Evolutionary conservation across 2,113 vertebrate genomes (phyloP), one percentile per base, ranked within the genome.

Genomic region (Ammodytes marinus): DNA sequence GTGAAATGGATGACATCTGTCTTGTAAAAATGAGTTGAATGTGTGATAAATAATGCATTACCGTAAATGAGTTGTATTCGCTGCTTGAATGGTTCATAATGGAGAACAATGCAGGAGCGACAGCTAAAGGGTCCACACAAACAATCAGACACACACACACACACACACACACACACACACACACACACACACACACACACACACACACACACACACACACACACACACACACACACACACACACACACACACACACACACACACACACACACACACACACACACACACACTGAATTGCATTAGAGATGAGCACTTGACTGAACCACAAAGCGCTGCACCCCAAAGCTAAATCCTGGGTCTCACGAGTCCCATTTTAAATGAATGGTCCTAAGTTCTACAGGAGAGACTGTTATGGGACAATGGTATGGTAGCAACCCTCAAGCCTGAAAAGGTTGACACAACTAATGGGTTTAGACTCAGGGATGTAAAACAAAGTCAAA

Each of bases 41-140:
- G 75, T 53, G 82, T 82, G 83, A 91, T 94, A 89, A 93, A 93
- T 87, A 91, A 88, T 90, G 81, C 82, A 94, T 86, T 78, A 83
- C 82, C 65, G 77, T 69, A 88, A 91, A 88, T 83, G 85, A 93
- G 77, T 70, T 71, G 84, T 87, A 84, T 86, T 86, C 74, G 11
- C 76, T 52, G 85, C 92, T 85, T 91, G 87, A 88, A 73, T 86
- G 88, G 80, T 87, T 93, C 50, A 82, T 88, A 91, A 89, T 86
- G 52, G 66, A 74, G 82, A 68, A 85, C 74, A 82, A 64, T 52
- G 39, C 55, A 83, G 45, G 65, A 53, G 77, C 52, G 52, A 42
- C 45, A 11, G 43, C 58, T 27, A 27, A 86, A 66, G 79, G 57
- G 55, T 3, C 40, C 79, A 43, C 53, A 78, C 66, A 83, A 66